Base-by-base conservation (phyloP, 2,888 invertebrate genomes). In the Elegia similella region DNA sequence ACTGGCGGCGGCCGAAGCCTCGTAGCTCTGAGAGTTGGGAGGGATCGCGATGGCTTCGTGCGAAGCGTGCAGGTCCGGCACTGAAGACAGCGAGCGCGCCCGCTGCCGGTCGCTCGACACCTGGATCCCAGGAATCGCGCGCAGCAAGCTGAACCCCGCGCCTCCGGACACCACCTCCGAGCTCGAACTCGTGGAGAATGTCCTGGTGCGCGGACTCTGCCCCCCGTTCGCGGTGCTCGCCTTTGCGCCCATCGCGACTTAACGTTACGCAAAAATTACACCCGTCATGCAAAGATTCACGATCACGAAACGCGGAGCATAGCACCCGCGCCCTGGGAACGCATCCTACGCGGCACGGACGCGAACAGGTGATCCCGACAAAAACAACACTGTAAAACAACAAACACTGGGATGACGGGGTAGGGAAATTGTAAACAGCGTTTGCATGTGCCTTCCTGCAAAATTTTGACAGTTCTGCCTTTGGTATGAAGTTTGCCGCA, bases 31-130 rank as follows among this genome's bases (percentile, higher is more conserved):
- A 12, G 93, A 93, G 71, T 93, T 93, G n/a, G 94, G 91, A 55
- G 94, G 93, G 73, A 93, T 93, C 55, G 93, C 92, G 59, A 93
- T 92, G 50, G 93, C 92, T 76, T 95, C 94, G 73, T 93, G 91
- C 30, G 92, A 92, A 57, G 88, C 84, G 72, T 92, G 92, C 66
- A 96, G 90, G 78, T 96, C 96, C 13, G 96, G 96, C 65, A 97
- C 96, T 58, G 96, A 96, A 57, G 96, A 96, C 68, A 97, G 84
- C 38, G 96, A 96, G 63, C 96, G 93, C 53, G 97, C 96, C 66
- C 97, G 93, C 86, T 97, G 96, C 66, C 97, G 92, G 80, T 96
- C 96, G 75, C 93, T 95, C 53, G 95, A 92, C 83, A 95, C 93
- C 76, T 95, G 94, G 70, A 95, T 94, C 59, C 95, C 95, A 42